Base-by-base conservation (phyloP, 1,140 invertebrate genomes). In the Trinorchestia longiramus region DNA sequence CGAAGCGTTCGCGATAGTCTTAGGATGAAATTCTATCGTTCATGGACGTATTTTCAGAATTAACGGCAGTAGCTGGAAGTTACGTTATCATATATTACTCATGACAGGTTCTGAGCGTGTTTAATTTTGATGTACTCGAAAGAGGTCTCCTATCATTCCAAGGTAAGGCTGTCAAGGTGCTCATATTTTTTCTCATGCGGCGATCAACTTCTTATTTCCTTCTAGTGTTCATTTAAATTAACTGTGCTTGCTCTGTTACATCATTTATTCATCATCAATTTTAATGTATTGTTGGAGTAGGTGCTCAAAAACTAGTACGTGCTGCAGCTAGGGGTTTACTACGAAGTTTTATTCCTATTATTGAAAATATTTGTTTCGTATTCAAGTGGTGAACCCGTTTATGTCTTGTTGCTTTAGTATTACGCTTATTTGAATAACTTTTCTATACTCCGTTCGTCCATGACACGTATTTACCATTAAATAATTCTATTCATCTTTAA, bases 141-240 rank as follows among this genome's bases (percentile, higher is more conserved):
- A 53, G 94, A 95, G 94, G n/a, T 95, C 94, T 53, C 43, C 94
- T 95, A 95, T 95, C 40, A 53, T 95, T n/a, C 45, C 94, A 53
- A 62, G 42, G 62, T 77, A 77, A 77, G 62, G 62, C 36, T 90
- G 43, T 96, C 42, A 17, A 43, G 15, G 23, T 94, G 91, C 28
- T 45, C 6, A 57, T 94, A 28, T 94, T 36, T 94, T 45, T 0
- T 43, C 4, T n/a, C n/a, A n/a, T n/a, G n/a, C n/a, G 28, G 62
- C 28, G 3, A 11, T 77, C 62, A 77, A 36, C 62, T 77, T 11
- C 62, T 53, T 53, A 6, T 77, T 11, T 77, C 36, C 28, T 36
- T 77, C 15, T 77, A 77, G 3, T 77, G 28, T 15, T 77, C 1
- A 77, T 77, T 77, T 36, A 36, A 77, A 36, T 36, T 77, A 77